Evolutionary conservation across 2,797 vertebrate species (phyloP), one percentile per base, ranked within the genome.

Genomic region (Karalla daura): DNA sequence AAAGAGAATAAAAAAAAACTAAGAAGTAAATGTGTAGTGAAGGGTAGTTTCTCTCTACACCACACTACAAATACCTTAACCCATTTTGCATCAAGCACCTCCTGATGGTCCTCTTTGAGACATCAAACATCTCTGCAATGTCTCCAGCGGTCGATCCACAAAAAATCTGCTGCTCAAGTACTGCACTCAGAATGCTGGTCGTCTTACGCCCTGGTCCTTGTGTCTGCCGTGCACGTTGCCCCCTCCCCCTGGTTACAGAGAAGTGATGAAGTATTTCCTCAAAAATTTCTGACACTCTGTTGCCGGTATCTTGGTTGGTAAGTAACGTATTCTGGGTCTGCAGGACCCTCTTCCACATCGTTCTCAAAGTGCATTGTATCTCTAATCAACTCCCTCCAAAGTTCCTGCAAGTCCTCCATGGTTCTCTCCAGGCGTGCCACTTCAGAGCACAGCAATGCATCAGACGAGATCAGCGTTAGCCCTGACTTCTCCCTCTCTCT

Each of bases 81-180:
- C 43, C 21, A 36, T 32, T 3, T 43, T 33, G 45, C 39, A 56
- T 2, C 52, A 65, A 44, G 51, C 23, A 32, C 51, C 30, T 46
- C 52, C 51, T 40, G 33, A 74, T 74, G 63, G 70, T 61, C 63
- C 43, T 67, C 43, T 66, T 67, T 50, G 63, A 67, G 17, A 74
- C 63, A 15, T 43, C 35, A 36, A 67, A 10, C 17, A 50, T 43
- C 5, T 4, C 63, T 60, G 62, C 47, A 61, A 61, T 66, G 54
- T 66, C 32, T 41, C 8, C 3, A 2, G 41, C 43, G 8, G 41
- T 30, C 21, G 27, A 33, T 27, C 49, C 49, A 65, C 46, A 60
- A 54, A 37, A 15, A 37, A 63, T 18, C 4, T 62, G 44, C 56
- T 71, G 68, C 14, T 71, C 60, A 44, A 71, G 60, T 56, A 43